Evolutionary conservation across 2,113 vertebrate species (phyloP).

Genomic region (Antechinus flavipes): DNA sequence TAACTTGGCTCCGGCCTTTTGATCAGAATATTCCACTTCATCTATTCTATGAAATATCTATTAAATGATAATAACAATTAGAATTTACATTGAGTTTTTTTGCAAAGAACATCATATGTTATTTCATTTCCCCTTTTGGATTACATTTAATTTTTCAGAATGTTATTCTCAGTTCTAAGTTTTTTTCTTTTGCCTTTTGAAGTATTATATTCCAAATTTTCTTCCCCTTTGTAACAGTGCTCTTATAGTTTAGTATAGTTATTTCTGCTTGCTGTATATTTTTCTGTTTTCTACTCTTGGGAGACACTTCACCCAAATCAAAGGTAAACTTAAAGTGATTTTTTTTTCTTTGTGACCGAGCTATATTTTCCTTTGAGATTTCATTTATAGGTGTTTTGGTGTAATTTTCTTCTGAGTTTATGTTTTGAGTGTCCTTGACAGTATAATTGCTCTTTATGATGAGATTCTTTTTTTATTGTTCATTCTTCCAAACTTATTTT

Average conservation of each 20-base stretch:
- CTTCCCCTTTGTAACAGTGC: neutral
- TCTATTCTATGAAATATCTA: neutral
- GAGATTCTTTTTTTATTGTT: neutral
- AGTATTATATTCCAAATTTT: neutral
- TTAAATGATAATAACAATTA: neutral
- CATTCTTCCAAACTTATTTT: neutral
- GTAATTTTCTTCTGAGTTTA: neutral
- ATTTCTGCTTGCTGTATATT: neutral
- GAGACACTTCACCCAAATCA: too few relatives aligned
- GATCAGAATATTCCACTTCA: neutral
- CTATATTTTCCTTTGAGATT: neutral
- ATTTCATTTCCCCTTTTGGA: neutral
- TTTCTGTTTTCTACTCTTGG: too few relatives aligned
- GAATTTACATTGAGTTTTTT: neutral
- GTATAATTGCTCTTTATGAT: neutral
- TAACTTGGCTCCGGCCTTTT: neutral
- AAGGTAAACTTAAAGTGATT: too few relatives aligned
- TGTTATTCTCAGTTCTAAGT: neutral
- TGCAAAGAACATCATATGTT: neutral
- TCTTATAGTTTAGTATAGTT: neutral
- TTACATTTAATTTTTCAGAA: neutral
- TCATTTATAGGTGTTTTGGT: neutral
- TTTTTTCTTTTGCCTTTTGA: neutral
- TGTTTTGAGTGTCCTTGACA: too few relatives aligned
- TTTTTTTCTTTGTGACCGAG: neutral